Evolutionary conservation across 2,888 invertebrate species (phyloP).

Genomic region (Pristionchus entomophagus): DNA sequence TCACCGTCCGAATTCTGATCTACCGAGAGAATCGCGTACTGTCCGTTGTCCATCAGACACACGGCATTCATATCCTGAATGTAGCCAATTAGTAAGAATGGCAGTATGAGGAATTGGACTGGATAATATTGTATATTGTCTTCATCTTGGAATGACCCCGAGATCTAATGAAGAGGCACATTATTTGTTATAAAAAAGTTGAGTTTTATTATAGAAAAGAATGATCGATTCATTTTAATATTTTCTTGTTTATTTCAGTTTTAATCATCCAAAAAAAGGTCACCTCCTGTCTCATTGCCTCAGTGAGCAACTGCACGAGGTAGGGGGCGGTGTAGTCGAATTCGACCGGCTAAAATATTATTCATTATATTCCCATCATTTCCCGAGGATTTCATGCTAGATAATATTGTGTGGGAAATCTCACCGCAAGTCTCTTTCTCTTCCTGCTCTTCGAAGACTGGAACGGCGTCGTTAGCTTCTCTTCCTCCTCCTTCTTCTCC

Average conservation of each 20-base stretch:
- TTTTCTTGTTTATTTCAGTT: too few relatives aligned
- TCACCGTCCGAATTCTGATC: slow-evolving; percentile 10
- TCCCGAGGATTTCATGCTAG: too few relatives aligned
- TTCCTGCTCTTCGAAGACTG: neutral
- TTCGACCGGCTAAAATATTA: neutral
- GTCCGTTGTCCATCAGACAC: neutral
- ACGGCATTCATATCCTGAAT: slow-evolving; percentile 27
- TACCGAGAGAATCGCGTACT: neutral
- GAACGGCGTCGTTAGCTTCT: neutral
- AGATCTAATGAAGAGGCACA: too few relatives aligned
- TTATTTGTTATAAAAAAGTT: too few relatives aligned
- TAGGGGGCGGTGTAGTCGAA: neutral
- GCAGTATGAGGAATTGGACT: neutral
- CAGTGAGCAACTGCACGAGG: slow-evolving; percentile 30
- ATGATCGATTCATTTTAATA: too few relatives aligned
- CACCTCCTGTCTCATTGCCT: neutral
- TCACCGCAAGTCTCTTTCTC: neutral
- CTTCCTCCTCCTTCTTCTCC: neutral
- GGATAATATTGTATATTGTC: too few relatives aligned
- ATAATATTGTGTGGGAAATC: too few relatives aligned
- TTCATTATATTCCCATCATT: neutral
- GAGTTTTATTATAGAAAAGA: too few relatives aligned
- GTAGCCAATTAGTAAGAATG: neutral
- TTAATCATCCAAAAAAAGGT: too few relatives aligned
- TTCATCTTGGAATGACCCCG: too few relatives aligned